Base-by-base conservation (phyloP, 2,888 invertebrate genomes). In the Sinotaia quadrata region DNA sequence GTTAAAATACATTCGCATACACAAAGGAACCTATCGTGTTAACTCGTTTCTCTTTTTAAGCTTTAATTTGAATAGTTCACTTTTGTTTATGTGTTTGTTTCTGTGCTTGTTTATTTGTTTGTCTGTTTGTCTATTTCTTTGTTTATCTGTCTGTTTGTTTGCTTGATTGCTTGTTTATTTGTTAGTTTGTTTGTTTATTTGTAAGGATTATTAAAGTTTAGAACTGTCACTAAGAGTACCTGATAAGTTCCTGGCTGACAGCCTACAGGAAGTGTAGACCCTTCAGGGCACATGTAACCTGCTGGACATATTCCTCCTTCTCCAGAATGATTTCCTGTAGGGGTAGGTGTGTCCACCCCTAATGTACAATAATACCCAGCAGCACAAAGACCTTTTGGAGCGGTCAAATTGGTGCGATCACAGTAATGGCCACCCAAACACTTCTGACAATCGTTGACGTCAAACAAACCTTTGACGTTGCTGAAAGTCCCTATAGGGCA, bases 401-500 rank as follows among this genome's bases (percentile, higher is more conserved):
- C 76, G 0, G 86, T 87, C 52, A 85, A 79, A 70, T 85, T 86
- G 12, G 80, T 82, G 8, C 75, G 71, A 57, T 84, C 83, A 72
- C 83, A 84, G 75, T 78, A 83, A 73, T 71, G 72, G n/a, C 83
- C 83, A 7, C 83, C 83, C 0, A 78, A 71, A 73, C 85, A 85
- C 56, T 77, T 73, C 66, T 77, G 78, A 59, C 85, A 85, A 44
- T 82, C 77, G 2, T 73, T 60, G 7, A 63, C 74, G 24, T 73
- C 71, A 15, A 69, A 62, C n/a, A 86, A 78, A 10, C 86, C 86
- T 3, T 80, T 77, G 18, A 77, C 75, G 63, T 85, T 80, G 72
- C 85, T 86, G 79, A 78, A 87, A 5, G 85, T 86, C 4, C 87
- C 87, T 0, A 80, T 70, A 12, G 83, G 84, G 69, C 87, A 87